These are phyloP conservation scores for Napeogenes sylphis DNA, from an alignment of 2,888 invertebrate genomes.

Conservation along the genomic window DNA sequence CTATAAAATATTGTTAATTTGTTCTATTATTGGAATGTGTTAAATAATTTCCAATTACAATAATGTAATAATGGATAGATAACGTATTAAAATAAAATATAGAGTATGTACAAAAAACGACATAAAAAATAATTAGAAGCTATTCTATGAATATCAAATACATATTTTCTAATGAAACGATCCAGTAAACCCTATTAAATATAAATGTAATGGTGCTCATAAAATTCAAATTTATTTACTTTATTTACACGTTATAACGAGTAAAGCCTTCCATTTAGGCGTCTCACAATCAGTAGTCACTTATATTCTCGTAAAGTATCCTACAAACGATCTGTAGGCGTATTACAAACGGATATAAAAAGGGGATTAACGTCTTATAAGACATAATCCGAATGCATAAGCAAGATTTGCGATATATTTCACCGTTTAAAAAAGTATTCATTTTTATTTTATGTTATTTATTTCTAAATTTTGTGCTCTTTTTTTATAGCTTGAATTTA, in stretches of 20 bases:
- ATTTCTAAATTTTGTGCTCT: conserved; percentile 11
- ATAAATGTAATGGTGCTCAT: conserved; percentile 27
- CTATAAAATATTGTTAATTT: not conserved
- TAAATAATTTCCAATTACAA: no score
- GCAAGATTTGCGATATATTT: conserved; percentile 54
- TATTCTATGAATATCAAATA: conserved; percentile 2
- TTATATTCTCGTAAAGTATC: conserved; percentile 51
- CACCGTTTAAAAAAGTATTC: conserved; percentile 33
- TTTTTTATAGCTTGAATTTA: not conserved
- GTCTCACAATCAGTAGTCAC: conserved; percentile 42
- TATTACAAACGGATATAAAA: conserved; percentile 50
- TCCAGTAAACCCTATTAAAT: conserved; percentile 17
- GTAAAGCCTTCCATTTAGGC: conserved; percentile 30
- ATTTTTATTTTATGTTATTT: conserved; percentile 23
- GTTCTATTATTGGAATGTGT: not conserved
- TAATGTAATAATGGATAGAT: not conserved
- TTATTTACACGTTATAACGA: conserved; percentile 29
- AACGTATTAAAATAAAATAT: not conserved
- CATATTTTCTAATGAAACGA: conserved; percentile 5
- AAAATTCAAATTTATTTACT: conserved; percentile 32
- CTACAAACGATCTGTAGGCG: conserved; percentile 51
- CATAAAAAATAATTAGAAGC: not conserved
- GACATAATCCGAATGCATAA: conserved; percentile 59
- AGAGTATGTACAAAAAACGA: no score
- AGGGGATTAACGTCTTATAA: conserved; percentile 59